Conservation (phyloP, 2,888 invertebrate species). For the Mesopsocus fuscifrons region DNA sequence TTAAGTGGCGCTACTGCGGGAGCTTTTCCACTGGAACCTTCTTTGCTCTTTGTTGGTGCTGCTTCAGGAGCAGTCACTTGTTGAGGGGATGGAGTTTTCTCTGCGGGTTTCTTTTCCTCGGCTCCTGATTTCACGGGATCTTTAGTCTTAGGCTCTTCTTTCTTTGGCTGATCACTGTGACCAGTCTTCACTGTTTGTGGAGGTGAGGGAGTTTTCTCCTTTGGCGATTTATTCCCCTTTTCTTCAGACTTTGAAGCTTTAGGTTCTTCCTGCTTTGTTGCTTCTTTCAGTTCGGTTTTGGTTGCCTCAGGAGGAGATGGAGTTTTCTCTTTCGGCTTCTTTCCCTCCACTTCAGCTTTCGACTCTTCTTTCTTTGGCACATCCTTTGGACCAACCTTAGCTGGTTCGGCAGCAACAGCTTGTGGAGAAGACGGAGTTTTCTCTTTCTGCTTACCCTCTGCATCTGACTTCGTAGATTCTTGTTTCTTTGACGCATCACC, state of each 20-base stretch:
- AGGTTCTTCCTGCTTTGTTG: conserved; percentile 11
- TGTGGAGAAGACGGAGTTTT: neutral
- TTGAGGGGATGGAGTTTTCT: conserved; percentile 11
- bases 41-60: too few species aligned
- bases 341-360: conserved; percentile 7
- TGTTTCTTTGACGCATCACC: conserved; percentile 11
- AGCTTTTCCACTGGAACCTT: too few species aligned
- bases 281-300: conserved; percentile 12
- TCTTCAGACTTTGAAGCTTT: conserved; percentile 11
- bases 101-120: conserved; percentile 20
- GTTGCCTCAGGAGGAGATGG: neutral
- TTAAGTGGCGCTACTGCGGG: neutral
- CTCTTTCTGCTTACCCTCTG: conserved; percentile 8
- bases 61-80: neutral
- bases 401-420: conserved; percentile 1
- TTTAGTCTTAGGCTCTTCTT: conserved; percentile 17
- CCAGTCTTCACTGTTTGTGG: neutral
- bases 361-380: conserved; percentile 7
- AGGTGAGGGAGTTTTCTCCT: neutral
- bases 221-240: neutral
- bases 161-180: conserved; percentile 9
- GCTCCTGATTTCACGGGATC: conserved; percentile 25
- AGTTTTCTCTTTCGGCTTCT: neutral
- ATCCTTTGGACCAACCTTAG: neutral
- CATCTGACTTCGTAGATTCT: conserved; percentile 12